Base-by-base conservation (phyloP, 2,797 vertebrate species). In the Trematomus bernacchii region DNA sequence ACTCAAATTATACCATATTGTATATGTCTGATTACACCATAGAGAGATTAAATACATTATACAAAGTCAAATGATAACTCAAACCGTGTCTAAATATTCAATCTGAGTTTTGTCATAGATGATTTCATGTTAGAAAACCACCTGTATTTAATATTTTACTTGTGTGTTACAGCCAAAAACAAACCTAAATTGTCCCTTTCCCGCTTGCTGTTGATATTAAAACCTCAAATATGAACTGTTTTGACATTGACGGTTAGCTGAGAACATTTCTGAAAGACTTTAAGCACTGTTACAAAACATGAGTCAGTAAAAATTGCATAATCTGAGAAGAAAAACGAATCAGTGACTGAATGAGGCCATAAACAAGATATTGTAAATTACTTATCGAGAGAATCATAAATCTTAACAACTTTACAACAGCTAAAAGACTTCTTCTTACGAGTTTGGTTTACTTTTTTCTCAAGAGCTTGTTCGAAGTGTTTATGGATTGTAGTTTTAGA, bases 261-360 rank as follows among this genome's bases (percentile, higher is more conserved):
- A 50, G 13, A 71, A 33, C 16, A 51, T 65, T 58, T 58, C 43
- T 43, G 3, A 27, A 62, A 37, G 30, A 21, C 46, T 58, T 47
- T 57, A 13, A 10, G 40, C 10, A 2, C 11, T 21, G 33, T 16
- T 21, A 63, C 18, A 48, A 66, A 37, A 21, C 52, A 8, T 7
- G 15, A 16, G 40, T 37, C 54, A 43, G 50, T 76, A 18, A 3
- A 11, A 64, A 42, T 8, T 51, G 10, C 14, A 58, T 7, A 42
- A 19, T 44, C 44, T 65, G 12, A 50, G 44, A 18, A 18, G 60
- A 51, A 66, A 16, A 77, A 5, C 8, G 10, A 55, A 9, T 16
- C 40, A 2, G 57, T 37, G 80, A 79, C 57, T 67, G 40, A 83
- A 70, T 57, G 19, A 57, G 60, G 46, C 66, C 66, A 79, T 71